Evolutionary conservation across 2,113 vertebrate species (phyloP).

Genomic region (Grus americana): DNA sequence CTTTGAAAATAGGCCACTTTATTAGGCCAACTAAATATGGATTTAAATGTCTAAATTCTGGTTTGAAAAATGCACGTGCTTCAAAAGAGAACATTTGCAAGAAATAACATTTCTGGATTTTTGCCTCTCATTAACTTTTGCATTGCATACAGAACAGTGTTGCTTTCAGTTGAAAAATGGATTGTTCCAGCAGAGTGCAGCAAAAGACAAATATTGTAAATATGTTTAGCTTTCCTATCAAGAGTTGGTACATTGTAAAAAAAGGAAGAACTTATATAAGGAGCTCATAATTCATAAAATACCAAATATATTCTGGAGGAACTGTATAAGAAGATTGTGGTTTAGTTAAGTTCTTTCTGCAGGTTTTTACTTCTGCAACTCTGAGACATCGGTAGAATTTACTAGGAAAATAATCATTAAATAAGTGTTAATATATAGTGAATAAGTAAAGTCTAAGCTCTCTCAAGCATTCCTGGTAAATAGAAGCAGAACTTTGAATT

Average conservation of each 20-base stretch:
- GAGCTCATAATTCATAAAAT: background rate
- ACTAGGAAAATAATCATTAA: background rate
- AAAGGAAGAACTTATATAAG: background rate
- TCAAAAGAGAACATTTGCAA: background rate
- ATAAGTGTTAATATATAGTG: background rate
- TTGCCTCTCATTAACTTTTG: background rate
- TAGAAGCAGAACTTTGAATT: background rate
- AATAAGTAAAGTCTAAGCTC: background rate
- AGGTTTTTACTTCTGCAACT: background rate
- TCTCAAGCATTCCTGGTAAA: background rate
- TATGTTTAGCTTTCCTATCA: background rate
- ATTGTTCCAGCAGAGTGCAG: conserved; percentile 79
- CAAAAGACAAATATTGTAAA: conserved; percentile 71
- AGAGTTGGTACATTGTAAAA: background rate
- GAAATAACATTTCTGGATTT: background rate
- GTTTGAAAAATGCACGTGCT: background rate
- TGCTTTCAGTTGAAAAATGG: background rate
- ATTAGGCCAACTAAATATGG: background rate
- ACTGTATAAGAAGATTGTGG: background rate
- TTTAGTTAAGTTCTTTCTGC: background rate
- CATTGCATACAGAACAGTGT: background rate
- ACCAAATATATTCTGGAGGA: background rate
- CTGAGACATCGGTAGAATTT: background rate
- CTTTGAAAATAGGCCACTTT: background rate
- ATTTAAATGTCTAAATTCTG: background rate